These are phyloP conservation scores for Monodelphis domestica DNA, from an alignment of 2,797 vertebrate genomes.

Conservation along the genomic window DNA sequence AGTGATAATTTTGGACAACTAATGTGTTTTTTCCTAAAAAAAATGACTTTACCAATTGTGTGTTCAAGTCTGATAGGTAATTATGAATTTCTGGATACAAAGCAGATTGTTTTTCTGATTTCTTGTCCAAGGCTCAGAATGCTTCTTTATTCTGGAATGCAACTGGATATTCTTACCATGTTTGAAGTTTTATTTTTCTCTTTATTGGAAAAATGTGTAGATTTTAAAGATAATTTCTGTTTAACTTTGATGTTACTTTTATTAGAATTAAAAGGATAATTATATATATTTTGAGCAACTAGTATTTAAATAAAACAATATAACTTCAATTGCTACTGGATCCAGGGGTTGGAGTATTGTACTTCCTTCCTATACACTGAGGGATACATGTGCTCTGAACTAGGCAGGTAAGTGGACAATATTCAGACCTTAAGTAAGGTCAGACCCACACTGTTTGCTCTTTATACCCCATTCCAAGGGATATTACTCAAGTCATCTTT, in stretches of 20 bases:
- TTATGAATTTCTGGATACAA: background rate
- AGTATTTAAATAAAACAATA: background rate
- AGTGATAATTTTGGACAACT: background rate
- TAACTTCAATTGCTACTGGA: background rate
- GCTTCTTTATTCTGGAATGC: background rate
- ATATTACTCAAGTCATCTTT: background rate
- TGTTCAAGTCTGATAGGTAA: background rate
- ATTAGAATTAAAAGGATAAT: background rate
- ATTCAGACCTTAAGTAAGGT: background rate
- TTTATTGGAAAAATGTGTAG: background rate
- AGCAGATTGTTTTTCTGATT: background rate
- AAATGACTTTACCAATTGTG: background rate
- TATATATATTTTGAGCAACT: background rate
- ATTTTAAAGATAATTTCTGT: background rate
- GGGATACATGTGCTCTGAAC: background rate
- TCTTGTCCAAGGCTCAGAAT: background rate
- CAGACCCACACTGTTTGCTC: background rate
- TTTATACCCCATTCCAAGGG: background rate
- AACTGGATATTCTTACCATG: background rate
- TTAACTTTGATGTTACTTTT: background rate
- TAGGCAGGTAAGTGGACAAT: background rate
- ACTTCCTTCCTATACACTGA: no score
- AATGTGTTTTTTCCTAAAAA: background rate
- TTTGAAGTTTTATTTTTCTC: background rate
- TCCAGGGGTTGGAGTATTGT: background rate